Evolutionary conservation across 2,888 invertebrate species (phyloP), one percentile per base, ranked within the genome.

Genomic region (Lasiommata megera): DNA sequence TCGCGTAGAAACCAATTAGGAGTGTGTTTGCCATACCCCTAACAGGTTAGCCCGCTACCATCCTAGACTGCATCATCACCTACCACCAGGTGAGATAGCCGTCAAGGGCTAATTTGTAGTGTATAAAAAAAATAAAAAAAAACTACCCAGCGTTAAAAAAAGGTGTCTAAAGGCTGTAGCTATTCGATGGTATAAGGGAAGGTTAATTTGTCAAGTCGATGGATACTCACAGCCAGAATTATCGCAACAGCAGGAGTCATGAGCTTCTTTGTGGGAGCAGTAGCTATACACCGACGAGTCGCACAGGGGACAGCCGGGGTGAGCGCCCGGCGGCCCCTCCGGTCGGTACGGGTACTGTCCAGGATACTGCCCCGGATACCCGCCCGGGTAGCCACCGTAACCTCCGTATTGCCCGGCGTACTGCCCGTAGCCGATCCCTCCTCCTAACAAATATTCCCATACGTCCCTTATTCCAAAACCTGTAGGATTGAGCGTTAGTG

Each of bases 221-320:
- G n/a, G n/a, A 16, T 47, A 88, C 88, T 89, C 67, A 91, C 91
- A 89, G 17, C 75, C 73, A 51, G 76, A 70, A 70, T 91, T 85
- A 65, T 92, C 92, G 68, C 96, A 96, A 74, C 96, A 96, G 74
- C 96, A 96, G 0, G 95, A 92, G 72, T 96, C 96, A 69, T 96
- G 95, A 3, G 93, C 88, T 58, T 95, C 87, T 80, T 95, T 96
- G 58, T 94, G 92, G 0, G 93, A 93, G 74, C 96, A 96, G 78
- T 96, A 96, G 67, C 94, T 92, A 78, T 93, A 95, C 3, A 96
- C 95, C 0, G 95, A 95, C 0, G 94, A 93, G 74, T 96, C 96
- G 70, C 96, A 96, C 29, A 94, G 76, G 0, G 96, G 96, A 68
- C 96, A 96, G 11, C 91, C 90, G 0, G 85, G 76, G 38, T 90